These are phyloP conservation scores for Microplitis deprimator DNA, from an alignment of 2,888 invertebrate genomes.

Conservation along the genomic window DNA sequence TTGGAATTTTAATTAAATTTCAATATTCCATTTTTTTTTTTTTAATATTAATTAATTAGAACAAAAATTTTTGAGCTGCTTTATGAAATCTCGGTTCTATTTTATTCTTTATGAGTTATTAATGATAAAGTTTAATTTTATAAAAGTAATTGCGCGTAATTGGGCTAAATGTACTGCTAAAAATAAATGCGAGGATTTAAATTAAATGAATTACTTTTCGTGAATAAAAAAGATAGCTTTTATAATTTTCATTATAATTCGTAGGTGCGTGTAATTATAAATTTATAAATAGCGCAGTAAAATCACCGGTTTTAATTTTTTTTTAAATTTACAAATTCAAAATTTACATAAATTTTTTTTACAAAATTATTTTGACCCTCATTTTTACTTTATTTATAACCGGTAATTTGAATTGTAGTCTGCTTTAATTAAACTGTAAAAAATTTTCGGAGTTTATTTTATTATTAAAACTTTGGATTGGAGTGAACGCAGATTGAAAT, in stretches of 20 bases:
- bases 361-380: no score
- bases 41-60: not conserved
- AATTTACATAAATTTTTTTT: no score
- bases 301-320: no score
- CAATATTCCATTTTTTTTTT: not conserved
- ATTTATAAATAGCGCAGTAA: not conserved
- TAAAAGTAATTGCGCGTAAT: not conserved
- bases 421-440: no score
- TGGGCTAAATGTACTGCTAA: not conserved
- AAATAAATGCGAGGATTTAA: not conserved
- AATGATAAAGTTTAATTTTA: not conserved
- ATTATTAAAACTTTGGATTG: no score
- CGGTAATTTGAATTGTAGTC: no score
- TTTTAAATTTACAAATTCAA: no score
- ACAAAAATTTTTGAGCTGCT: no score
- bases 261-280: not conserved
- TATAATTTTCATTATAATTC: not conserved
- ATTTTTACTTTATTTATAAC: no score
- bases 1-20: no score
- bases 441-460: no score
- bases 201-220: not conserved
- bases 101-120: not conserved
- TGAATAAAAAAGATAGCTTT: not conserved
- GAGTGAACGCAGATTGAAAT: no score
- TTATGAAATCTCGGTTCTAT: not conserved